Conservation (phyloP, 2,797 vertebrate genomes). For the Fistularia tabacaria region DNA sequence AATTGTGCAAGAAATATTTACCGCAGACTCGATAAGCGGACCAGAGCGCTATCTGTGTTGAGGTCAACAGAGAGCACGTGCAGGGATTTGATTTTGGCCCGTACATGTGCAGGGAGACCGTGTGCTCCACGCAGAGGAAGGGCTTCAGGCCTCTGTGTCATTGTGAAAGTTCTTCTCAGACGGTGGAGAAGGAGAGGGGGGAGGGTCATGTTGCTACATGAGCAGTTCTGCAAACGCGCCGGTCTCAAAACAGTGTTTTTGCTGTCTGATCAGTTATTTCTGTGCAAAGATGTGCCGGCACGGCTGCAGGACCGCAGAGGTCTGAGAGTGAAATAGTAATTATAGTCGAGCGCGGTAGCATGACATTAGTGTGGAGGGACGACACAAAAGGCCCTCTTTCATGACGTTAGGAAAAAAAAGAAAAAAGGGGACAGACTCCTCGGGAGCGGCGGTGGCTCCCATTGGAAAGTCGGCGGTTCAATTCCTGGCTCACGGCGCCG, state of each 20-base stretch:
- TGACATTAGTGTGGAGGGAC: conserved; percentile 34
- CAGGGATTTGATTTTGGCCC: conserved; percentile 5
- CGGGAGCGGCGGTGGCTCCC: too few species aligned
- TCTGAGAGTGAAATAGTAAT: conserved; percentile 41
- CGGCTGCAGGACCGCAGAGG: conserved; percentile 38
- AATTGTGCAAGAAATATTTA: too few species aligned
- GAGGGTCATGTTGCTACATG: conserved; percentile 50
- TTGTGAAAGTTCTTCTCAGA: conserved; percentile 50
- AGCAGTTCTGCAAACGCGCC: conserved; percentile 51
- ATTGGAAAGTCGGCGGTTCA: too few species aligned
- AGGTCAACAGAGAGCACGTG: too few species aligned
- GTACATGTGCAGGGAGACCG: conserved; percentile 26
- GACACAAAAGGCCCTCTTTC: conserved; percentile 27
- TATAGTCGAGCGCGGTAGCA: conserved; percentile 33
- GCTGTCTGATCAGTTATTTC: conserved; percentile 65
- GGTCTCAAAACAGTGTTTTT: conserved; percentile 49
- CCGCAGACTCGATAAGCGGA: too few species aligned
- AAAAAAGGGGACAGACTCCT: too few species aligned
- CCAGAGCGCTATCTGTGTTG: too few species aligned
- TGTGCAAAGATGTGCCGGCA: conserved; percentile 40
- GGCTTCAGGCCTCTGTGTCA: conserved; percentile 19
- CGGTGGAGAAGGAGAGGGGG: conserved; percentile 20
- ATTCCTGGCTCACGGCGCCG: too few species aligned
- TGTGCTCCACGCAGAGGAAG: conserved; percentile 3
- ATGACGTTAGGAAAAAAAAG: conserved; percentile 19